These are phyloP conservation scores for Pantherophis vulpinus DNA, from an alignment of 2,797 vertebrate species.

Conservation along the genomic window DNA sequence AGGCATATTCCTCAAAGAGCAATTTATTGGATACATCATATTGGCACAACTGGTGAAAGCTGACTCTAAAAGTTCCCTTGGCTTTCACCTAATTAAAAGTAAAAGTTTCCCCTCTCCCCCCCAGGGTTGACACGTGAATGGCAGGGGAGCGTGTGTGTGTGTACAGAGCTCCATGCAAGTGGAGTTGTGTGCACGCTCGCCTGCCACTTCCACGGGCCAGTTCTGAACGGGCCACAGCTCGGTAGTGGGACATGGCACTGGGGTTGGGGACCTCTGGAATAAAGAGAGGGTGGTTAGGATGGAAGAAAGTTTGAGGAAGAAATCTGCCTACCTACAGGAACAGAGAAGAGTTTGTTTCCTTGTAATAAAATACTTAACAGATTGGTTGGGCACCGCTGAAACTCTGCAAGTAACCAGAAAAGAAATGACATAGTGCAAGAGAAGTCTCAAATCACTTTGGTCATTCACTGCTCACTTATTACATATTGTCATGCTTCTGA, in stretches of 20 bases:
- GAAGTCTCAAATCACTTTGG: not conserved
- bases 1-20: too few species aligned
- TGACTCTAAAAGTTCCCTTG: too few species aligned
- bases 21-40: too few species aligned
- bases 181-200: rapidly evolving
- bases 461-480: not conserved
- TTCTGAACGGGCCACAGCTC: not conserved
- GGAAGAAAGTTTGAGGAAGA: not conserved
- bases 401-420: not conserved
- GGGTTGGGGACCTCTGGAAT: not conserved
- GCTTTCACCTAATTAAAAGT: too few species aligned
- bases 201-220: not conserved
- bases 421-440: not conserved
- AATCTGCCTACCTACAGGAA: not conserved
- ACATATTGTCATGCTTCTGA: too few species aligned
- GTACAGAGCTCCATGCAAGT: not conserved
- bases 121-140: not conserved
- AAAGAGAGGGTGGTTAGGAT: not conserved
- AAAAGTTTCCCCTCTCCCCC: too few species aligned
- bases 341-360: not conserved
- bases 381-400: not conserved
- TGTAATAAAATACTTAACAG: not conserved
- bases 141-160: rapidly evolving
- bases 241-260: not conserved
- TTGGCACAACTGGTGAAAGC: too few species aligned